These are phyloP conservation scores for Eulemur rufifrons DNA, from an alignment of 2,113 vertebrate genomes.

Conservation along the genomic window DNA sequence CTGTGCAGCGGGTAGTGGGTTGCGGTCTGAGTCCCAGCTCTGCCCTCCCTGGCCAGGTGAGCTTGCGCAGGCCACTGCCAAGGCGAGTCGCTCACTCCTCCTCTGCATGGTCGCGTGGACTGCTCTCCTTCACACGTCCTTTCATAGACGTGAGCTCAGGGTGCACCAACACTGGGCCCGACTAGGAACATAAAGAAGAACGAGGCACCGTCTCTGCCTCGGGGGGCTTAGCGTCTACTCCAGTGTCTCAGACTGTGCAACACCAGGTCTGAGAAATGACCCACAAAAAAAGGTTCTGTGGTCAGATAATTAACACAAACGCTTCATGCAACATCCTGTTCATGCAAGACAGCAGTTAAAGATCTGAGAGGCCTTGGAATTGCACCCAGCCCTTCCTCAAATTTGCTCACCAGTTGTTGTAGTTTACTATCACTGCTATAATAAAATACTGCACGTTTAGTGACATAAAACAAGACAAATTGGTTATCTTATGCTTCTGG, in stretches of 20 bases:
- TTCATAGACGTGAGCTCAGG: accelerated
- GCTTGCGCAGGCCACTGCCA: background rate
- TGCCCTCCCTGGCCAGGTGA: background rate
- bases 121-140: background rate
- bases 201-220: background rate
- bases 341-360: background rate
- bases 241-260: background rate
- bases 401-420: background rate
- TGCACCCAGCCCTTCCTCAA: background rate
- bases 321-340: background rate
- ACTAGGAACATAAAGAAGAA: background rate
- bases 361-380: background rate
- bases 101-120: background rate
- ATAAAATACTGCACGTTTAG: background rate
- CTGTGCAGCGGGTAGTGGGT: background rate
- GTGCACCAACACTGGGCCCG: background rate
- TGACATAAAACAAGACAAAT: background rate
- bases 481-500: background rate
- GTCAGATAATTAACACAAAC: background rate
- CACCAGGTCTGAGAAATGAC: background rate
- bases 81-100: background rate
- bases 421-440: background rate
- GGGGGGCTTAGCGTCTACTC: too few species aligned
- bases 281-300: accelerated
- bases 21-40: background rate